Conservation (phyloP, 2,888 invertebrate genomes). For the Dusona sp. region DNA sequence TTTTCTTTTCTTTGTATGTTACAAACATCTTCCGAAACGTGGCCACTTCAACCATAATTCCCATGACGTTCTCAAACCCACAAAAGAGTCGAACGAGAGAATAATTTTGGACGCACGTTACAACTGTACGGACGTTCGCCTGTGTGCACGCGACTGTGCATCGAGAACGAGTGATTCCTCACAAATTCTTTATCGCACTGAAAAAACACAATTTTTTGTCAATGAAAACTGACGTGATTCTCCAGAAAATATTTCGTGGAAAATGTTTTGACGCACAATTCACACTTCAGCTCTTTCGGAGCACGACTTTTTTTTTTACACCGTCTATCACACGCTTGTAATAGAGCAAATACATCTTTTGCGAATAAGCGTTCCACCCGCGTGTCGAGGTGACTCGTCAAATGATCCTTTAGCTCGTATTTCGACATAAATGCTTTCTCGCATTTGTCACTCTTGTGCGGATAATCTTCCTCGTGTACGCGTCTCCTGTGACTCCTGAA, state of each 20-base stretch:
- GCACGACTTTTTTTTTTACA: slow-evolving; percentile 4
- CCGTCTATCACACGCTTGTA: too few relatives aligned
- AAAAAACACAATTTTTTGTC: neutral
- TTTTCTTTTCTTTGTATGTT: too few relatives aligned
- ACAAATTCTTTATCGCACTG: neutral
- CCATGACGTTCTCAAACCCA: too few relatives aligned
- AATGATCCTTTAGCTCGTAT: slow-evolving; percentile 66
- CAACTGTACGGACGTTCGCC: too few relatives aligned
- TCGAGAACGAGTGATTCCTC: neutral
- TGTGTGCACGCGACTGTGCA: too few relatives aligned
- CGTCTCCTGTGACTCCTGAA: slow-evolving; percentile 63
- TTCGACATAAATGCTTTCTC: slow-evolving; percentile 62
- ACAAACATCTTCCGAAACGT: too few relatives aligned
- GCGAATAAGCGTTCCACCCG: slow-evolving; percentile 51
- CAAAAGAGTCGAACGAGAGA: too few relatives aligned
- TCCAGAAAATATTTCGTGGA: slow-evolving; percentile 49
- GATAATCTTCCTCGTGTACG: slow-evolving; percentile 51
- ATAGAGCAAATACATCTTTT: too few relatives aligned
- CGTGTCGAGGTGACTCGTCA: slow-evolving; percentile 64
- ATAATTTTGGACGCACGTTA: too few relatives aligned
- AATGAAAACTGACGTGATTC: too few relatives aligned
- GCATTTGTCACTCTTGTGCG: slow-evolving; percentile 1
- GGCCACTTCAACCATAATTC: too few relatives aligned
- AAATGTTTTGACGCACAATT: slow-evolving; percentile 50
- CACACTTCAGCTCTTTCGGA: slow-evolving; percentile 52